Evolutionary conservation across 2,113 vertebrate species (phyloP).

Genomic region (Podilymbus podiceps): DNA sequence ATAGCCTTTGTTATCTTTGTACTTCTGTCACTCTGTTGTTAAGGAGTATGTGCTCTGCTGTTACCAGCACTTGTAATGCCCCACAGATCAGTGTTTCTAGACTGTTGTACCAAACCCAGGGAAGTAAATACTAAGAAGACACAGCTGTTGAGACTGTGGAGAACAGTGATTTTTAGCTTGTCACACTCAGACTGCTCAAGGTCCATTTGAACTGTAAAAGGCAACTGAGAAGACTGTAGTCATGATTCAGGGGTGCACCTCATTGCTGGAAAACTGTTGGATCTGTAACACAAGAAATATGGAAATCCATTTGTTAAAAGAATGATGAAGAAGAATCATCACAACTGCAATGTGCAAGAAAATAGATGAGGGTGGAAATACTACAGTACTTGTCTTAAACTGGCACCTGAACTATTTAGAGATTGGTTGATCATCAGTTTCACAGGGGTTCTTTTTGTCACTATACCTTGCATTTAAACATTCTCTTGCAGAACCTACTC

Average conservation of each 20-base stretch:
- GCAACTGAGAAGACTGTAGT: neutral
- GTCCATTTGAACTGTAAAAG: neutral
- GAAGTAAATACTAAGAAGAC: neutral
- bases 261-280: neutral
- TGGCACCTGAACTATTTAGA: neutral
- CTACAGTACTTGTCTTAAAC: neutral
- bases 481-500: neutral
- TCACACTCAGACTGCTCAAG: neutral
- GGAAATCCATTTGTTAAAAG: neutral
- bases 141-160: neutral
- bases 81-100: neutral
- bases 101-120: neutral
- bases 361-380: neutral
- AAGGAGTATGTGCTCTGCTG: neutral
- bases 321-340: neutral
- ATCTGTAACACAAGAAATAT: neutral
- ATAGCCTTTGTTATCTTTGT: neutral
- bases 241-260: neutral
- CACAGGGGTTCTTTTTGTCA: rapidly evolving
- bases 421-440: neutral
- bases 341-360: neutral
- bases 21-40: neutral
- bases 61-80: neutral
- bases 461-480: neutral
- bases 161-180: neutral